Evolutionary conservation across 2,888 invertebrate genomes (phyloP), one percentile per base, ranked within the genome.

Genomic region (Osmoderma eremita): DNA sequence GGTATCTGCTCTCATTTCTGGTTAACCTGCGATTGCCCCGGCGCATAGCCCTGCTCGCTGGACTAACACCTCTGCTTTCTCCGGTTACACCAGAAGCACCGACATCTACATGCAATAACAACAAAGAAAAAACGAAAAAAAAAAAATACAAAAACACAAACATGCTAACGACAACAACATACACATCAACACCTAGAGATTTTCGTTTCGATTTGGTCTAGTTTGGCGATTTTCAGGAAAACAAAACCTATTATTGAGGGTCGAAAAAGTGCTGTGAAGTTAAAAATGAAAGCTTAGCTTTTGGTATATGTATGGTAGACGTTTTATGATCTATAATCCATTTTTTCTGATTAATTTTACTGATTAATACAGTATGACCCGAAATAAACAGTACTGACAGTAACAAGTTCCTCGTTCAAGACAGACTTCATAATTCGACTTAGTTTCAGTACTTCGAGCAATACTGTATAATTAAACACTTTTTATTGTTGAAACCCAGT

Each of bases 1-100:
- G 96, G 84, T 95, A 97, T 80, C 96, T 89, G 85, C 93, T 94
- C 86, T 97, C 96, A 86, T 96, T 95, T 80, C 95, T 88, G 74
- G 97, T 96, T 77, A 96, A 90, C 77, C 95, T 87, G 72, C 95
- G 87, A 85, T 95, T 94, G 81, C 93, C 93, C 81, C 93, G 78
- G 53, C 83, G 79, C 71, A 78, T 75, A 73, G 75, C 86, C 78
- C 82, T 78, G 71, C 81, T 80, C 78, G 87, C 81, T 70, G 83
- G 80, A 75, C 83, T 82, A 73, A 79, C 75, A 63, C 78, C 79
- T 71, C 76, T 75, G 69, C 71, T 74, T 62, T 77, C 78, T 75
- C 70, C 72, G 73, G 69, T 71, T 74, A 76, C 74, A 74, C 73
- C 72, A 72, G 73, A 73, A 69, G 65, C 75, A 74, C 76, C 78